These are phyloP conservation scores for Dasypus novemcinctus DNA, from an alignment of 2,113 vertebrate genomes.

Conservation along the genomic window DNA sequence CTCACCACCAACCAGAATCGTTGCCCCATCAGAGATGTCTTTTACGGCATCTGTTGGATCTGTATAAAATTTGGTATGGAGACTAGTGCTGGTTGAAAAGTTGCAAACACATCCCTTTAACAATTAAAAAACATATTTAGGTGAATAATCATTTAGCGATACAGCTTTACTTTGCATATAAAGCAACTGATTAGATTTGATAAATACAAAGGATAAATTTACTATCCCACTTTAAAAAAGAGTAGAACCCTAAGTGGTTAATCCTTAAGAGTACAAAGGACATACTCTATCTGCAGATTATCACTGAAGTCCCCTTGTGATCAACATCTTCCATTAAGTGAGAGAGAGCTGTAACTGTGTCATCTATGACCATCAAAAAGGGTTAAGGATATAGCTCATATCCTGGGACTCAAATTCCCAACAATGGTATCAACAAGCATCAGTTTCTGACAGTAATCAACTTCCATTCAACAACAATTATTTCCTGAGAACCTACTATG, in stretches of 20 bases:
- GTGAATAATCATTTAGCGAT: not conserved
- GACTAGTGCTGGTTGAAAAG: slow-evolving; percentile 89
- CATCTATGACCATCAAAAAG: not conserved
- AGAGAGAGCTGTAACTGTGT: not conserved
- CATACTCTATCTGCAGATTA: not conserved
- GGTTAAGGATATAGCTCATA: not conserved
- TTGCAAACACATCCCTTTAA: slow-evolving; percentile 86
- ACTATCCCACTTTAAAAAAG: not conserved
- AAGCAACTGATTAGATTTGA: not conserved
- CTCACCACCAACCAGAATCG: slow-evolving; percentile 95
- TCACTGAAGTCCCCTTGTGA: not conserved
- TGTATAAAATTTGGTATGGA: slow-evolving; percentile 88
- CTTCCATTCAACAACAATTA: not conserved
- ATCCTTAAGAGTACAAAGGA: not conserved
- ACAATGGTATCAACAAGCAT: not conserved
- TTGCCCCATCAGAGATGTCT: slow-evolving; percentile 93
- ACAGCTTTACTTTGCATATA: not conserved
- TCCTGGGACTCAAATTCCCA: not conserved
- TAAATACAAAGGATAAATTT: not conserved
- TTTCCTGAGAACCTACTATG: not conserved
- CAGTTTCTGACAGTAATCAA: not conserved
- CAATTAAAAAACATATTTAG: slow-evolving; percentile 30
- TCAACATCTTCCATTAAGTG: not conserved
- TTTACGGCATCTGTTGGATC: slow-evolving; percentile 93
- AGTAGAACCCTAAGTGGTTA: not conserved